Evolutionary conservation across 2,113 vertebrate species (phyloP), one percentile per base, ranked within the genome.

Genomic region (Azemiops feae): DNA sequence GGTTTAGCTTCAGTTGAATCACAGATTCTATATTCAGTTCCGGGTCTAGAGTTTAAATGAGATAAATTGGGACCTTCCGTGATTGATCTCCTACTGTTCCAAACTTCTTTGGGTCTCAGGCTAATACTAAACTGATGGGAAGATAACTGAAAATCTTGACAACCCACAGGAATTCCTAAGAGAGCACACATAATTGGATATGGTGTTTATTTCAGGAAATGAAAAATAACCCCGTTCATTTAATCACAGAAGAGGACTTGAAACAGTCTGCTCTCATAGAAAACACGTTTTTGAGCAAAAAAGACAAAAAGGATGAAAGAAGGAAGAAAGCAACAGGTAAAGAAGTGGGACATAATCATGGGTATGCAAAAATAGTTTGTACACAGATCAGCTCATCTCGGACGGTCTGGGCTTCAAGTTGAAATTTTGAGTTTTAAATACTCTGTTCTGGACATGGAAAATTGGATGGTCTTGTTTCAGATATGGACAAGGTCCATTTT

Each of bases 261-360:
- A 99, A 99, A 95, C 98, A 98, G 47, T 93, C 96, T 1, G 96
- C 98, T 52, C 34, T 97, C 95, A 95, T 97, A 1, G 99, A 99
- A 93, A 98, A 91, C 91, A 92, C 94, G 1, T 96, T 94, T 5
- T 92, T 95, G 64, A 98, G 96, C 88, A 99, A 98, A 96, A 99
- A 99, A 95, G 99, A 99, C 57, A 99, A 98, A 97, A 98, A 98
- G 94, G 99, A 99, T 95, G 98, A 99, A 55, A 98, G 99, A 94
- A 98, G 97, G 96, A 99, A 98, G 93, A 99, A 99, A 94, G 97
- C 98, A 81, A 85, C 98, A 98, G 99, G 99, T 99, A 92, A 93
- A 93, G 1, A 34, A 89, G 90, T 27, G 47, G 30, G 90, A 92
- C 23, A 18, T 91, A 89, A 57, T 43, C 34, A 43, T 81, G 74